Base-by-base conservation (phyloP, 2,888 invertebrate species). In the Polydrusus pterygomalis region DNA sequence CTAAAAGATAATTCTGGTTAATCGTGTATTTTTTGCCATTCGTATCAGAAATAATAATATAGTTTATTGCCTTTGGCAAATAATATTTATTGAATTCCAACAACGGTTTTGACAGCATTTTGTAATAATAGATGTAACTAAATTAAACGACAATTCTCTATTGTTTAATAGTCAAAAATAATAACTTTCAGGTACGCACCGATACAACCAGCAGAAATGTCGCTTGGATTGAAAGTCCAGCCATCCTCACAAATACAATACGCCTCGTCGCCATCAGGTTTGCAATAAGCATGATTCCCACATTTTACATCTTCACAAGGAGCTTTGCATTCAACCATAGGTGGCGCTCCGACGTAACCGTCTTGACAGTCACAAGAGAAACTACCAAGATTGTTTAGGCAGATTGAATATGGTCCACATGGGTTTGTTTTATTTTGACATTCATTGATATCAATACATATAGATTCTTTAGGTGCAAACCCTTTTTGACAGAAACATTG, bases 231-330 rank as follows among this genome's bases (percentile, higher is more conserved):
- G 85, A 95, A 97, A 0, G 96, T 96, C 96, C 96, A 97, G 0
- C 97, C 97, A 75, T 96, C 95, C 85, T 97, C 96, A 85, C 97
- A 97, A 62, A 97, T 94, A 83, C 97, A 97, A 82, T 95, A 96
- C 0, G 96, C 97, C 87, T 97, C 96, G 75, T 92, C 91, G 40
- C 95, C 96, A 82, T 96, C 95, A 0, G 95, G 93, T 85, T 96
- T 96, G 86, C 97, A 97, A 85, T 91, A 96, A 1, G 97, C 95
- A 85, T 97, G 96, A 9, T 93, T 91, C 15, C 96, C 95, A 85
- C 97, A 97, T 84, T 94, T 93, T 0, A 97, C 95, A 87, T 96
- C 96, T 85, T 96, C 96, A 85, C 97, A 97, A 0, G 97, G 97
- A 80, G 96, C 96, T 88, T 95, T 95, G 88, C 96, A 97, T 56